Evolutionary conservation across 2,113 vertebrate genomes (phyloP).

Genomic region (Stomatorhinus ivindoensis): DNA sequence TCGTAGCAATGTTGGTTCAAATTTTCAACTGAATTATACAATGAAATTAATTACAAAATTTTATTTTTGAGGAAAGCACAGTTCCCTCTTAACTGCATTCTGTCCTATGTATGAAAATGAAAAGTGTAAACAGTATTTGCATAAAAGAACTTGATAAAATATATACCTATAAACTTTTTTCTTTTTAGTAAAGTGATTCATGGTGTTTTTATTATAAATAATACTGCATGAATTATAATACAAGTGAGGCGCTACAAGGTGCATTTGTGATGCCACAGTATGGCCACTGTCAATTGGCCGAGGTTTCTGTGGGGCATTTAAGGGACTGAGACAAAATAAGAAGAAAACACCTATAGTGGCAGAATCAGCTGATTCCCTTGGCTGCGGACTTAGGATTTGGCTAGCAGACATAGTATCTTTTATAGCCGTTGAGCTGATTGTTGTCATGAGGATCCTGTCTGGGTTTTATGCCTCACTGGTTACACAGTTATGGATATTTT

Average conservation of each 20-base stretch:
- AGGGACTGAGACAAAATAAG: background rate
- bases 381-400: background rate
- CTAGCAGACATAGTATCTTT: background rate
- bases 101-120: background rate
- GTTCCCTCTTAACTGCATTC: background rate
- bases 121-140: background rate
- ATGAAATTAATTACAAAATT: constrained; percentile 8
- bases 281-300: background rate
- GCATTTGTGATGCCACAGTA: background rate
- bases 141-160: background rate
- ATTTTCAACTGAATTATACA: constrained; percentile 3
- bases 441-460: background rate
- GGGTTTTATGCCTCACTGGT: background rate
- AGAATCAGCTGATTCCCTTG: background rate
- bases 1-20: constrained; percentile 6
- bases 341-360: background rate
- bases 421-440: background rate
- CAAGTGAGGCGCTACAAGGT: background rate
- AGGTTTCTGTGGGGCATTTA: background rate
- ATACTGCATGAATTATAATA: background rate
- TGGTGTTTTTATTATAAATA: background rate
- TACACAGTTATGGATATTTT: background rate
- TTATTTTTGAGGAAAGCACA: background rate
- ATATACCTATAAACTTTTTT: background rate
- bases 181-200: background rate